Conservation (phyloP, 2,797 vertebrate genomes). For the Triplophysa yarkandensis region DNA sequence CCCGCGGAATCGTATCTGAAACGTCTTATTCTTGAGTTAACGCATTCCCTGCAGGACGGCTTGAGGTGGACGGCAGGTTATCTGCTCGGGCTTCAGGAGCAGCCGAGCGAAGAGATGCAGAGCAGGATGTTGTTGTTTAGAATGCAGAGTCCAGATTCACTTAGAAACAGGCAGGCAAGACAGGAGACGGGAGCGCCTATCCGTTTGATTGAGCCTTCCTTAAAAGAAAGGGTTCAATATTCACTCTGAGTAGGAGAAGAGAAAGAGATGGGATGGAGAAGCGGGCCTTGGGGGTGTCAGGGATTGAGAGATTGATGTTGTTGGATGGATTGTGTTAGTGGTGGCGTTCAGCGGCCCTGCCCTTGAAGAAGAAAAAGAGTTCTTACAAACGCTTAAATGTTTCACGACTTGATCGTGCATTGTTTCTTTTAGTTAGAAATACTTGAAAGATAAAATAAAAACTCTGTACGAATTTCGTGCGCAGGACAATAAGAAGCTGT, state of each 20-base stretch:
- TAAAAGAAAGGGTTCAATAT: background rate
- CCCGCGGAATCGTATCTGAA: constrained; percentile 10
- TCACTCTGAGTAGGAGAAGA: background rate
- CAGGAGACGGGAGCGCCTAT: background rate
- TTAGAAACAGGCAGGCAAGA: background rate
- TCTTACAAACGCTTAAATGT: background rate
- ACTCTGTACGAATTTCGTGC: too few relatives aligned
- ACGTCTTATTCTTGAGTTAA: constrained; percentile 7
- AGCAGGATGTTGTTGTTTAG: background rate
- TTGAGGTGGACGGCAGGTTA: background rate
- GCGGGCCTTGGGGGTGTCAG: background rate
- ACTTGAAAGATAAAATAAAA: too few relatives aligned
- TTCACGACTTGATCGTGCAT: background rate
- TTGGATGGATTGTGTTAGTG: background rate
- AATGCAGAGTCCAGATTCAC: constrained; percentile 3
- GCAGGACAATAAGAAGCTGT: too few relatives aligned
- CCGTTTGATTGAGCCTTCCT: background rate
- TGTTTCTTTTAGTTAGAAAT: background rate
- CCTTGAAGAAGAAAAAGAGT: background rate
- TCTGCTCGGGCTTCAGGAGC: background rate
- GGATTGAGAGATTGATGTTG: constrained; percentile 1
- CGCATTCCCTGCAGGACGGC: background rate
- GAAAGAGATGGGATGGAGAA: background rate
- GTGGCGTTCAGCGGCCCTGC: too few relatives aligned
- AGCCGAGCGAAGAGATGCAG: background rate